Conservation (phyloP, 2,113 vertebrate species). For the Hemichromis elongatus region DNA sequence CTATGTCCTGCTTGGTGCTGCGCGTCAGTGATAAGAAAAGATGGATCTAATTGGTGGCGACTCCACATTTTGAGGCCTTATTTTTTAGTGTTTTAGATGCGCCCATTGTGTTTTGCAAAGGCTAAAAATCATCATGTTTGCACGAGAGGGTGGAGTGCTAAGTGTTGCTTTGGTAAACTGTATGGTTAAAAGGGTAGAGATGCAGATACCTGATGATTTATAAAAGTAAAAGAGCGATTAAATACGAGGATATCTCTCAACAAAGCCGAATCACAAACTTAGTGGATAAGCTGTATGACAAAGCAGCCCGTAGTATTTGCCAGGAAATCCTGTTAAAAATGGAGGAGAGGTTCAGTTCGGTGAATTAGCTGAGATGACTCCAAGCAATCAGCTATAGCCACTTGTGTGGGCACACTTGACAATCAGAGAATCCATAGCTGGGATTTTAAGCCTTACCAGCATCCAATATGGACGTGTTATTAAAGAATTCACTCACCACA, state of each 20-base stretch:
- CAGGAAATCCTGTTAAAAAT: neutral
- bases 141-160: rapidly evolving
- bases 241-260: neutral
- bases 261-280: neutral
- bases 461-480: neutral
- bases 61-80: neutral
- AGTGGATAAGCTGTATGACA: neutral
- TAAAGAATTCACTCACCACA: rapidly evolving
- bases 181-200: neutral
- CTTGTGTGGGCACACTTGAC: neutral
- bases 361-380: neutral
- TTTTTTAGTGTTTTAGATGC: neutral
- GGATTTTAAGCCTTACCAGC: neutral
- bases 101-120: neutral
- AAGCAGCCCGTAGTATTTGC: neutral
- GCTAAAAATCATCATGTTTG: neutral
- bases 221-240: neutral
- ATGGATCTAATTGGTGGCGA: neutral
- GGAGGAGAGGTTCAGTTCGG: neutral
- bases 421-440: neutral
- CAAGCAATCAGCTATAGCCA: neutral
- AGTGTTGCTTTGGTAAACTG: neutral
- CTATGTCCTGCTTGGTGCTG: neutral
- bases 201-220: neutral
- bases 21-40: neutral